Evolutionary conservation across 1,140 invertebrate species (phyloP).

Genomic region (Leptinotarsa undecemlineata): DNA sequence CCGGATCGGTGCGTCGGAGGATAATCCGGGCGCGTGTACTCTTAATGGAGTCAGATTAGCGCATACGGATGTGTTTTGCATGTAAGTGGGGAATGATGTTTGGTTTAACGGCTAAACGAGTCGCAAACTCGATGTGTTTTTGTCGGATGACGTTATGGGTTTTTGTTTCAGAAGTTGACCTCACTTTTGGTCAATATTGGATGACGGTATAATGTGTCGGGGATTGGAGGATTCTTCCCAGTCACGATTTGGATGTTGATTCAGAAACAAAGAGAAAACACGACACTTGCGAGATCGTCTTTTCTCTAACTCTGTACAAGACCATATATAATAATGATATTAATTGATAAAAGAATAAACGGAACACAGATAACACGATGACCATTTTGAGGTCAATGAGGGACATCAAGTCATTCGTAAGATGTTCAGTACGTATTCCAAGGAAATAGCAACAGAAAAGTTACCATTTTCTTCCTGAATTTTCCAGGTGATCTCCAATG

Average conservation of each 20-base stretch:
- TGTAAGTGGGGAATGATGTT: slow-evolving; percentile 55
- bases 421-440: no score
- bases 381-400: no score
- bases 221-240: background rate
- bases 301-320: no score
- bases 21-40: slow-evolving; percentile 35
- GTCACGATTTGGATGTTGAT: background rate
- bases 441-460: no score
- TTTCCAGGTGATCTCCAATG: no score
- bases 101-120: slow-evolving; percentile 54
- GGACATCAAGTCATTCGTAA: no score
- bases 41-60: slow-evolving; percentile 54
- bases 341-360: no score
- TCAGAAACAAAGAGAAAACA: no score
- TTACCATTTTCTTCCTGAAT: no score
- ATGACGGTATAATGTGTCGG: background rate
- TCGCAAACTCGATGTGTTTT: slow-evolving; percentile 45
- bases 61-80: slow-evolving; percentile 53
- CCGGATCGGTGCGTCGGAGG: slow-evolving; percentile 28
- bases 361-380: no score
- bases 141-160: slow-evolving; percentile 43
- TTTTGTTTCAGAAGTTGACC: slow-evolving; percentile 35
- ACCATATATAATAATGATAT: no score
- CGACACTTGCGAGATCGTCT: no score
- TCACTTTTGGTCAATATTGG: background rate